Conservation (phyloP, 2,113 vertebrate species). For the Amblyopsis rosae region DNA sequence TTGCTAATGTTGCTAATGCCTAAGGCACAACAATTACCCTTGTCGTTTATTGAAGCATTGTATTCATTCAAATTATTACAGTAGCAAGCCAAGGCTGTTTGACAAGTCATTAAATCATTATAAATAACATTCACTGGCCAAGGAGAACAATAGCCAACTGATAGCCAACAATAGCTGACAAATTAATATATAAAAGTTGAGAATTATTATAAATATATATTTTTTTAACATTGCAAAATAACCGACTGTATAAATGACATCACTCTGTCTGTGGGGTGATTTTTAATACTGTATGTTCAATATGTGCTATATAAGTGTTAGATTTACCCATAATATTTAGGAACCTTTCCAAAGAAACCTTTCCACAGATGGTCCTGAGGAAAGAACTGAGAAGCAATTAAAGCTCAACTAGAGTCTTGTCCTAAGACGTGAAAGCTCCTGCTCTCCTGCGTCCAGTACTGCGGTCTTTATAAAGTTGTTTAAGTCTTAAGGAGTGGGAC, state of each 20-base stretch:
- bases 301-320: background rate
- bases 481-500: constrained; percentile 11
- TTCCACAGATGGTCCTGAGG: constrained; percentile 31
- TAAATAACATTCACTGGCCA: too few species aligned
- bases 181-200: too few species aligned
- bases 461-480: constrained; percentile 45
- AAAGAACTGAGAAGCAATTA: constrained; percentile 54
- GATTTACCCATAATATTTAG: constrained; percentile 40
- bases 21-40: constrained; percentile 25
- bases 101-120: constrained; percentile 1
- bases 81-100: constrained; percentile 35
- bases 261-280: constrained; percentile 10
- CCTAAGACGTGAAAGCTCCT: constrained; percentile 42
- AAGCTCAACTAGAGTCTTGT: constrained; percentile 38
- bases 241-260: constrained; percentile 13
- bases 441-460: constrained; percentile 41
- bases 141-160: too few species aligned
- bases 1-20: constrained; percentile 3
- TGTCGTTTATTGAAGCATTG: constrained; percentile 28
- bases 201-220: too few species aligned
- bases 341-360: constrained; percentile 11
- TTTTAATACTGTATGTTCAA: too few species aligned
- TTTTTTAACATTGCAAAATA: too few species aligned
- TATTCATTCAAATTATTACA: constrained; percentile 11
- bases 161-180: too few species aligned